phyloP scores from a whole-genome alignment of 2,113 vertebrate genomes.

The Centropus unirufus region DNA sequence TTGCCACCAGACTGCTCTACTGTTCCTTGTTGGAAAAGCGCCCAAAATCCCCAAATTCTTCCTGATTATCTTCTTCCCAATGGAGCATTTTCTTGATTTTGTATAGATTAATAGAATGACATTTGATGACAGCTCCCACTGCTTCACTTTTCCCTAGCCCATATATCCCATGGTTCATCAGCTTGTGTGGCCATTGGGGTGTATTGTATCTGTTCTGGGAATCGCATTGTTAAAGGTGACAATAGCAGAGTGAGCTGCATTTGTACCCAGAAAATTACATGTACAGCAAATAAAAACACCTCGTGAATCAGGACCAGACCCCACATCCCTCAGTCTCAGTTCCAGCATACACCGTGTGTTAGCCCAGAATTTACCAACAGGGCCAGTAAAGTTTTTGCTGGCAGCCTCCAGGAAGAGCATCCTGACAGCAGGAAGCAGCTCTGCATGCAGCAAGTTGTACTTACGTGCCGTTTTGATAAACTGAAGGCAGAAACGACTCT shows the following conservation, averaged over 20 bases:
- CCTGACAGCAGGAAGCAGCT: not conserved
- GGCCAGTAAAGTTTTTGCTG: not conserved
- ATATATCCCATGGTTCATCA: not conserved
- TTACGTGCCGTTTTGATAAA: not conserved
- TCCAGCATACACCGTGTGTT: not conserved
- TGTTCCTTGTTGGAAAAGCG: not conserved
- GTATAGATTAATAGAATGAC: not conserved
- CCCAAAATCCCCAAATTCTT: not conserved
- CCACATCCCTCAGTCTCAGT: not conserved
- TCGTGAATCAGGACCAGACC: not conserved
- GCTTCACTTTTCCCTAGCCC: not conserved
- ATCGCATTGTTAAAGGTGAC: not conserved
- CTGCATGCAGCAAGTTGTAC: not conserved
- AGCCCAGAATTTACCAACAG: not conserved
- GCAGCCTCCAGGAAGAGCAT: not conserved
- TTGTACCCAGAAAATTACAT: not conserved
- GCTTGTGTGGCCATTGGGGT: accelerated
- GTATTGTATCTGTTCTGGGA: not conserved
- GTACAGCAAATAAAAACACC: not conserved
- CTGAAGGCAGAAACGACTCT: not conserved
- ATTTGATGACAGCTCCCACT: not conserved
- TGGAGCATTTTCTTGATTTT: not conserved
- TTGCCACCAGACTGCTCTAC: not conserved
- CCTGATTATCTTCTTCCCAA: not conserved
- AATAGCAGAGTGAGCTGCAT: not conserved